Evolutionary conservation across 2,797 vertebrate species (phyloP).

Genomic region (Knipowitschia caucasica): DNA sequence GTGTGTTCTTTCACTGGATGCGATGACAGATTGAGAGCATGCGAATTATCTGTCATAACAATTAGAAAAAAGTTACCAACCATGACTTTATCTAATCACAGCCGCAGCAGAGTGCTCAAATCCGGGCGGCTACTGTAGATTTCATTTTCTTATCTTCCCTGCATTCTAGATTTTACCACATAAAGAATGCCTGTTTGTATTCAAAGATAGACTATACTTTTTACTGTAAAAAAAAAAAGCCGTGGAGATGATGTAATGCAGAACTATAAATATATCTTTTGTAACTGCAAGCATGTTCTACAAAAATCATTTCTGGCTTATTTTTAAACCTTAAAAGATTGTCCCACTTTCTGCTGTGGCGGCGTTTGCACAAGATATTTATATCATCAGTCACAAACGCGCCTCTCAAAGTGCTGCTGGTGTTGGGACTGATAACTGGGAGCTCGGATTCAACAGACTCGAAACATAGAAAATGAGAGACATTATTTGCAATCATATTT

Average conservation of each 20-base stretch:
- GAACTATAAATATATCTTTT: conserved; percentile 36
- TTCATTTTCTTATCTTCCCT: conserved; percentile 1
- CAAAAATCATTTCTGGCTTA: conserved; percentile 17
- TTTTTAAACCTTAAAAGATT: conserved; percentile 43
- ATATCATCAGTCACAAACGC: conserved; percentile 14
- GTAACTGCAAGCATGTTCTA: conserved; percentile 29
- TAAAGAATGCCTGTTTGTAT: background rate
- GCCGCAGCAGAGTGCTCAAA: conserved; percentile 21
- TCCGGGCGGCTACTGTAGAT: conserved; percentile 7
- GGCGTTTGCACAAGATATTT: conserved; percentile 13
- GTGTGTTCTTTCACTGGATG: conserved; percentile 59
- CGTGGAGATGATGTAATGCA: conserved; percentile 32
- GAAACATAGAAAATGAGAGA: no score
- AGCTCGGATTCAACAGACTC: background rate
- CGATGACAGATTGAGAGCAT: conserved; percentile 52
- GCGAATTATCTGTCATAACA: conserved; percentile 42
- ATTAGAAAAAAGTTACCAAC: conserved; percentile 56
- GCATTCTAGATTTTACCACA: background rate
- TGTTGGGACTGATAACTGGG: conserved; percentile 22
- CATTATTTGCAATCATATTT: background rate
- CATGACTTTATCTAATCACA: conserved; percentile 32
- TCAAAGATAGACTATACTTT: background rate
- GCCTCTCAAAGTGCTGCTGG: conserved; percentile 10
- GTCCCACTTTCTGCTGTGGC: conserved; percentile 30
- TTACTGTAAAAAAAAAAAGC: conserved; percentile 17